Percentiles rank a stretch among this genome's conserved stretches.
phyloP scores from a whole-genome alignment of 2,888 invertebrate genomes.

The Eupelmus urozonus region DNA sequence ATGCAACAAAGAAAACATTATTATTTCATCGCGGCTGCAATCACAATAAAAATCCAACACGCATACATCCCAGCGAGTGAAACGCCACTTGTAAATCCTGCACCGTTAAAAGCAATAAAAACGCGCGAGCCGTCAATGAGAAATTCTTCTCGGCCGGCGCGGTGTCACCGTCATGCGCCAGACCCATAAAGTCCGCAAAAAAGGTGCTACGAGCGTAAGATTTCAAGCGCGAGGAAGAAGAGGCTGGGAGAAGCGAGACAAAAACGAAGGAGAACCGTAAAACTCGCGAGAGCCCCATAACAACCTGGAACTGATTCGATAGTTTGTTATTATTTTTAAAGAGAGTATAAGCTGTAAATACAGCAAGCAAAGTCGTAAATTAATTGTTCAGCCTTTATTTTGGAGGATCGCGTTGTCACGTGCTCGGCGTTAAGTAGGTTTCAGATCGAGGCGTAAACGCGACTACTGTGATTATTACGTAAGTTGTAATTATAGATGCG shows the following conservation, averaged over 20 bases:
- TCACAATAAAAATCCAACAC: too few relatives aligned
- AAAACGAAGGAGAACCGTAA: slow-evolving; percentile 35
- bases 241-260: not conserved
- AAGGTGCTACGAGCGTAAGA: slow-evolving; percentile 20
- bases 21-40: too few relatives aligned
- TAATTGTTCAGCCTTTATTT: too few relatives aligned
- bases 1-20: too few relatives aligned
- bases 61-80: too few relatives aligned
- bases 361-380: too few relatives aligned
- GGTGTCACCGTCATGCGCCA: slow-evolving; percentile 6
- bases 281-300: slow-evolving; percentile 19
- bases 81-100: slow-evolving; percentile 10
- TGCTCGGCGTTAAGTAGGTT: too few relatives aligned
- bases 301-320: not conserved
- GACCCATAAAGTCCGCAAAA: slow-evolving; percentile 27
- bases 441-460: too few relatives aligned
- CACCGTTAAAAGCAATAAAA: slow-evolving; percentile 25
- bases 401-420: too few relatives aligned
- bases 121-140: slow-evolving; percentile 14
- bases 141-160: not conserved
- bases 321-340: slow-evolving; percentile 38
- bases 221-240: slow-evolving; percentile 14
- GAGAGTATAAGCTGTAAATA: too few relatives aligned
- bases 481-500: too few relatives aligned
- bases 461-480: too few relatives aligned